These are phyloP conservation scores for Planococcus citri DNA, from an alignment of 1,140 invertebrate genomes.

Conservation along the genomic window DNA sequence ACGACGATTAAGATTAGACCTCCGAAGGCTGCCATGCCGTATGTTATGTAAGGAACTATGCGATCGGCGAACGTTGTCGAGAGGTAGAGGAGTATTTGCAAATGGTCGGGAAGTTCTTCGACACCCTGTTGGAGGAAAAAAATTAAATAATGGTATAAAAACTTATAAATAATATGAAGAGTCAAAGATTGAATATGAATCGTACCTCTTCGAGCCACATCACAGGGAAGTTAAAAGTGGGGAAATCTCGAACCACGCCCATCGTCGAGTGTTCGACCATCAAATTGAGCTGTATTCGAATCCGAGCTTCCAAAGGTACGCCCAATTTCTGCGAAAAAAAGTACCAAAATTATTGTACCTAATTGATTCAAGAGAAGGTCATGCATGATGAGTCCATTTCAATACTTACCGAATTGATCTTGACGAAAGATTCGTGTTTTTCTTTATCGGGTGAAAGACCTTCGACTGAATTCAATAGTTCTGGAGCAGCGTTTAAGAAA, in stretches of 20 bases:
- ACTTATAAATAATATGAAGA: neutral
- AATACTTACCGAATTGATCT: conserved; percentile 68
- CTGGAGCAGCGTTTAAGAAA: conserved; percentile 68
- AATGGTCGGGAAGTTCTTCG: conserved; percentile 59
- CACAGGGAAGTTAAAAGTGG: conserved; percentile 67
- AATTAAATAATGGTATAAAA: conserved; percentile 27
- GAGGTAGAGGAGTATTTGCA: conserved; percentile 48
- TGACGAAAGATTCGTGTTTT: conserved; percentile 64
- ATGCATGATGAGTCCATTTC: neutral
- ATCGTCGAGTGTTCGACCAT: conserved; percentile 59
- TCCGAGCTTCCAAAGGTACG: conserved; percentile 66
- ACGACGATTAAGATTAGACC: conserved; percentile 45
- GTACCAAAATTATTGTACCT: conserved; percentile 24
- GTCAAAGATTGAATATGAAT: neutral
- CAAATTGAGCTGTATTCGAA: conserved; percentile 67
- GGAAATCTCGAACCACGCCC: conserved; percentile 56
- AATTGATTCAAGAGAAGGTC: neutral
- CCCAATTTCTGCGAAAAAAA: conserved; percentile 60
- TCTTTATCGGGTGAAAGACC: conserved; percentile 57
- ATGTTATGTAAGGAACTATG: conserved; percentile 51
- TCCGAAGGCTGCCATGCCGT: conserved; percentile 55
- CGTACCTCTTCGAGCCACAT: conserved; percentile 77
- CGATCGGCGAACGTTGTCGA: conserved; percentile 59
- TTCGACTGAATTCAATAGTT: conserved; percentile 52
- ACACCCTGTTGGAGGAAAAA: too few relatives aligned